Evolutionary conservation across 2,888 invertebrate genomes (phyloP).

Genomic region (Drosophila pseudotalamancana): DNA sequence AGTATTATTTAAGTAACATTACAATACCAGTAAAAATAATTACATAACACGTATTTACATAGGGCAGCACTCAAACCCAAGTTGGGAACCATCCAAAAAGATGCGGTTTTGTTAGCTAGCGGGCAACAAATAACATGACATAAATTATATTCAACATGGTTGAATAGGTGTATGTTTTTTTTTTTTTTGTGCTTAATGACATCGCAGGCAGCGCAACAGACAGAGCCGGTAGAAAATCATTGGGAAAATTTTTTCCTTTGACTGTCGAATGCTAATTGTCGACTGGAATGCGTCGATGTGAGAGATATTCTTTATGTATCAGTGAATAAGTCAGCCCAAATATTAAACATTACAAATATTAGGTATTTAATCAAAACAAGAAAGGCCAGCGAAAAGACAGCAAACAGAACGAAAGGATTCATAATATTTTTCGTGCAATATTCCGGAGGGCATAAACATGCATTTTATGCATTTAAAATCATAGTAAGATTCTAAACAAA

Average conservation of each 20-base stretch:
- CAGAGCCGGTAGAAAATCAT: constrained; percentile 6
- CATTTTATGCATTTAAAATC: constrained; percentile 68
- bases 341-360: constrained; percentile 45
- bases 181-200: constrained; percentile 15
- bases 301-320: constrained; percentile 22
- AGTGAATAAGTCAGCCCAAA: constrained; percentile 31
- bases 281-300: too few species aligned
- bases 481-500: constrained; percentile 35
- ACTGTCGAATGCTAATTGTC: constrained; percentile 22
- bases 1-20: constrained; percentile 80
- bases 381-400: not conserved
- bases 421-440: constrained; percentile 70
- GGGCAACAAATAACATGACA: constrained; percentile 21
- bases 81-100: not conserved
- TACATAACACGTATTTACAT: constrained; percentile 43
- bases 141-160: constrained; percentile 29
- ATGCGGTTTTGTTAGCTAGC: constrained; percentile 26
- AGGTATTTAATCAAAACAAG: constrained; percentile 32
- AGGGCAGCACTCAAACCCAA: constrained; percentile 35
- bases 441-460: constrained; percentile 50
- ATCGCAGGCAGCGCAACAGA: constrained; percentile 4
- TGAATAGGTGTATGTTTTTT: constrained; percentile 18
- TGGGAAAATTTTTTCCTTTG: not conserved
- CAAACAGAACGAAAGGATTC: constrained; percentile 19
- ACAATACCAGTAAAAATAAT: constrained; percentile 49